These are phyloP conservation scores for Phataginus tetradactyla DNA, from an alignment of 2,797 vertebrate species.

Conservation along the genomic window DNA sequence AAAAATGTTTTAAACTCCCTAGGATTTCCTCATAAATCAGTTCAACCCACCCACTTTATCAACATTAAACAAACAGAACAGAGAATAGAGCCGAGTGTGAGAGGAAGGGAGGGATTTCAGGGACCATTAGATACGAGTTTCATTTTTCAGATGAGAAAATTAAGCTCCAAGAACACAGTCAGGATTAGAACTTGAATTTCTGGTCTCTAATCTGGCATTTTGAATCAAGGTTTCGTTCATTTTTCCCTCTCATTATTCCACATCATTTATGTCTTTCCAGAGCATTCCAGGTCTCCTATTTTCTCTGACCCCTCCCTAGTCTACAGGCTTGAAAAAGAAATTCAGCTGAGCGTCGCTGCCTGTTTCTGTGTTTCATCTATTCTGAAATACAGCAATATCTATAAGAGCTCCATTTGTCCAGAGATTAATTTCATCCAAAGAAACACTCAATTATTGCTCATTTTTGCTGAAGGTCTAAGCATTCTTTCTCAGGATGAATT, in stretches of 20 bases:
- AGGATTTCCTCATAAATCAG: neutral
- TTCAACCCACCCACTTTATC: neutral
- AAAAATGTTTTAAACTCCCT: neutral
- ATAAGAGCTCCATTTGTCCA: neutral
- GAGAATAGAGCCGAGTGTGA: neutral
- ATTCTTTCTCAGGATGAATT: neutral
- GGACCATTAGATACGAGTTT: neutral
- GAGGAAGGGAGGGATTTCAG: neutral
- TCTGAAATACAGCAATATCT: neutral
- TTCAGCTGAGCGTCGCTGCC: neutral
- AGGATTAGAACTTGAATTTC: neutral
- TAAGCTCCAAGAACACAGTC: neutral
- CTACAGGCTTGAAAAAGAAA: neutral
- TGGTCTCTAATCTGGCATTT: neutral
- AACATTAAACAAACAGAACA: neutral
- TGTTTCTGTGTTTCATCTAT: neutral
- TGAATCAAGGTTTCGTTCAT: too few relatives aligned
- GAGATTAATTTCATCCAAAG: neutral
- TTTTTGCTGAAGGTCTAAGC: neutral
- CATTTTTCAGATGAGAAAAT: slow-evolving; percentile 3
- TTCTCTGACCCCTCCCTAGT: neutral
- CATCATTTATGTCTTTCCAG: neutral
- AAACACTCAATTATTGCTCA: neutral
- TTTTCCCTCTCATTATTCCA: neutral
- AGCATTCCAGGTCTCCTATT: neutral